phyloP scores from a whole-genome alignment of 2,797 vertebrate genomes.

The Danio choprae region DNA sequence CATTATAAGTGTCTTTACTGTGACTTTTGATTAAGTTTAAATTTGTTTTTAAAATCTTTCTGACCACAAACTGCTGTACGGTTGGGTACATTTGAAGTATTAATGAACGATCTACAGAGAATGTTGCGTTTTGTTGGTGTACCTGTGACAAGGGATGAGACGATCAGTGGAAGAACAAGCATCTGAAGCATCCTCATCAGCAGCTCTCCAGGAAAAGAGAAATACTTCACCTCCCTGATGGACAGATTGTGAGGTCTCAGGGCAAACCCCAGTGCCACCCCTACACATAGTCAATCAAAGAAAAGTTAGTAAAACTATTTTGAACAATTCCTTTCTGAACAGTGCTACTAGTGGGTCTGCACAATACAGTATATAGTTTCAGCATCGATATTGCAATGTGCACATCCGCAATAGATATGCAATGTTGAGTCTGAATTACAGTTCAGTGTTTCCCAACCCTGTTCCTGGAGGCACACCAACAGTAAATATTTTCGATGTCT shows the following conservation, averaged over 20 bases:
- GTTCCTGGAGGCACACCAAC: no score
- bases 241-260: slow-evolving; percentile 87
- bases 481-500: no score
- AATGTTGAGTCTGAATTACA: no score
- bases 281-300: slow-evolving; percentile 68
- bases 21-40: background rate
- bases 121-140: slow-evolving; percentile 28
- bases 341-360: no score
- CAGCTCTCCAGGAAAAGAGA: slow-evolving; percentile 94
- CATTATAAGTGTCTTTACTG: background rate
- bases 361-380: no score
- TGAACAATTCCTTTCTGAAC: background rate
- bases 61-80: background rate
- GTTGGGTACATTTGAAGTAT: background rate
- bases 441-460: no score
- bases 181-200: slow-evolving; percentile 98
- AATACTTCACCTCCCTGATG: slow-evolving; percentile 92
- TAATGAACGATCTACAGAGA: background rate
- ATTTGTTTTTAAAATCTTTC: background rate
- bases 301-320: background rate
- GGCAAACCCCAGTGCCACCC: slow-evolving; percentile 88
- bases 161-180: slow-evolving; percentile 93
- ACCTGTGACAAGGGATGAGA: slow-evolving; percentile 97
- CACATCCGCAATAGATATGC: no score
- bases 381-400: no score